Percentiles rank a stretch among this genome's conserved stretches.
These are phyloP conservation scores for Theonella swinhoei DNA, from an alignment of 37 sponge, comb jelly and placozoan genomes.

Conservation along the genomic window DNA sequence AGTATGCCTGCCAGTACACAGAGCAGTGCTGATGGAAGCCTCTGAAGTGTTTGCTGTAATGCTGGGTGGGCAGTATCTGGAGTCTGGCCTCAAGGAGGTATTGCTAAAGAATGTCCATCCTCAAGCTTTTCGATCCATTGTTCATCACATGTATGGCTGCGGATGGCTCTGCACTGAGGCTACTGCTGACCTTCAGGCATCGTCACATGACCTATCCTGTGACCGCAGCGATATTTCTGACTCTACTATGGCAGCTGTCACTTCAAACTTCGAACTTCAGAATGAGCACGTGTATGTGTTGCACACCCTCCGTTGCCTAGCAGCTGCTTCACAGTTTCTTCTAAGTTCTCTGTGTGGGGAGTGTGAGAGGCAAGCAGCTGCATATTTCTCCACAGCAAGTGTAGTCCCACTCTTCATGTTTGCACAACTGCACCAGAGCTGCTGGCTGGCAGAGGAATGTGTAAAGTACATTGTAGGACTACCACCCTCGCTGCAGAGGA, in stretches of 20 bases:
- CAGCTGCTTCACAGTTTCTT: slow-evolving; percentile 49
- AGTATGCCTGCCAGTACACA: slow-evolving; percentile 46
- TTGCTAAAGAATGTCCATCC: slow-evolving; percentile 24
- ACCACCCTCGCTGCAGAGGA: slow-evolving; percentile 28
- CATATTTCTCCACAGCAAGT: slow-evolving; percentile 9
- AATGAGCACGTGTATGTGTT: background rate
- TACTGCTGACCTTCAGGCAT: too few species aligned
- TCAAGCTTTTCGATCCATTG: slow-evolving; percentile 23
- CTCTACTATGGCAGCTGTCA: too few species aligned
- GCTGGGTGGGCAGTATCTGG: slow-evolving; percentile 55
- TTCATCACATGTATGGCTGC: slow-evolving; percentile 71
- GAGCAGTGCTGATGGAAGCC: slow-evolving; percentile 23
- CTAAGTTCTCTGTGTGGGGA: slow-evolving; percentile 15
- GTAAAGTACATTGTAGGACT: slow-evolving; percentile 3
- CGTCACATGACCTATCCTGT: background rate
- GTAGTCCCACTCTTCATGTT: slow-evolving; percentile 50
- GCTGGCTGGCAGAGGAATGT: slow-evolving; percentile 35
- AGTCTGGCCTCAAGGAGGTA: slow-evolving; percentile 19
- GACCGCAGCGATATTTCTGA: too few species aligned
- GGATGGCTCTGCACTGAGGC: slow-evolving; percentile 33
- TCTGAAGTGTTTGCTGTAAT: slow-evolving; percentile 71
- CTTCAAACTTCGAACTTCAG: too few species aligned
- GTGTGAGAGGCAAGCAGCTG: slow-evolving; percentile 23
- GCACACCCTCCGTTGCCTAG: slow-evolving; percentile 39
- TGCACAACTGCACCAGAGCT: slow-evolving; percentile 38